Evolutionary conservation across 2,113 vertebrate genomes (phyloP).

Genomic region (Engraulis encrasicolus): DNA sequence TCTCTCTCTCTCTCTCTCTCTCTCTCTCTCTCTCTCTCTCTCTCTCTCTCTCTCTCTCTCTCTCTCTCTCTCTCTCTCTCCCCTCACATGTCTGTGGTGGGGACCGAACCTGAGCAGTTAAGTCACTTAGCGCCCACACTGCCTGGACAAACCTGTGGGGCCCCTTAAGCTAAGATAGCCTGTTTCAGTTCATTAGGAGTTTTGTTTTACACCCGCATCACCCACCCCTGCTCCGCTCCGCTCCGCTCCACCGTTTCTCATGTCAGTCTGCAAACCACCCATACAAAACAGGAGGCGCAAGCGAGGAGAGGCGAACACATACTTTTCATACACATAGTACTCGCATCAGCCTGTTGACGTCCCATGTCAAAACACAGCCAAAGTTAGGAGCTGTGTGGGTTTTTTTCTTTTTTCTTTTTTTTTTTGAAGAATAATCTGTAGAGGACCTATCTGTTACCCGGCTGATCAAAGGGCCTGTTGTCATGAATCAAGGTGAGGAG

Average conservation of each 20-base stretch:
- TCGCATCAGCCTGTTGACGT: background rate
- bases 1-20: too few relatives aligned
- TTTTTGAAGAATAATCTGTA: background rate
- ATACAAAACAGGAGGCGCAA: background rate
- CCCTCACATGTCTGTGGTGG: background rate
- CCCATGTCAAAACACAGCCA: background rate
- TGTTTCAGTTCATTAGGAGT: constrained; percentile 7
- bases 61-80: too few relatives aligned
- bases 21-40: too few relatives aligned
- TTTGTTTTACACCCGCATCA: constrained; percentile 5
- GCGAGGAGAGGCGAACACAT: background rate
- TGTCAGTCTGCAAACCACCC: background rate
- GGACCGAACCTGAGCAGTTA: background rate
- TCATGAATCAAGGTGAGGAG: background rate
- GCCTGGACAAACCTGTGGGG: background rate
- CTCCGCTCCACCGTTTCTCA: background rate
- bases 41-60: too few relatives aligned
- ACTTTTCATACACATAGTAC: background rate
- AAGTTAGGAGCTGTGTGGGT: background rate
- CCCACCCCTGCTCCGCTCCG: too few relatives aligned
- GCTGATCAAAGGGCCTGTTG: background rate
- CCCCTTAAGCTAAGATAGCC: background rate
- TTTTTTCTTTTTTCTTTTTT: too few relatives aligned
- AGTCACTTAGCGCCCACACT: constrained; percentile 4
- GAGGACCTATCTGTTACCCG: background rate